Conservation (phyloP, 2,888 invertebrate species). For the Lithophane leautieri region DNA sequence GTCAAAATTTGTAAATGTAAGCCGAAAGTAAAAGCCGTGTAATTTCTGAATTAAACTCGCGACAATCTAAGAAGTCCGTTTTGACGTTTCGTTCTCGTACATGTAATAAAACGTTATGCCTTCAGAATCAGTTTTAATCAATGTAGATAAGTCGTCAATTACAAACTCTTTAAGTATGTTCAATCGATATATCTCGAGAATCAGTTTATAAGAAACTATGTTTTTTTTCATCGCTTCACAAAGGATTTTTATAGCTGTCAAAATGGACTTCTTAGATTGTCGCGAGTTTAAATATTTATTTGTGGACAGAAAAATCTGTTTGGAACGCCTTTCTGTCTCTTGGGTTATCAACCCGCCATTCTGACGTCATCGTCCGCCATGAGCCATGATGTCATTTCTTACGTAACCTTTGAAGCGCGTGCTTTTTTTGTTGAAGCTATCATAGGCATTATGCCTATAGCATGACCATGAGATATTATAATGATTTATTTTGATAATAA, state of each 20-base stretch:
- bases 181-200: no score
- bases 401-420: constrained; percentile 55
- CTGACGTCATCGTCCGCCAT: constrained; percentile 63
- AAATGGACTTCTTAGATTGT: no score
- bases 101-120: no score
- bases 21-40: constrained; percentile 25
- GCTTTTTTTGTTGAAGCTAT: constrained; percentile 23
- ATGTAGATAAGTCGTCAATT: no score
- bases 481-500: constrained; percentile 13
- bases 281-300: constrained; percentile 26
- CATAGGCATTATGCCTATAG: constrained; percentile 22
- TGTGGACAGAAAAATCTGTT: constrained; percentile 47
- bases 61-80: no score
- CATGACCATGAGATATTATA: constrained; percentile 52
- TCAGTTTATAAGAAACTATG: no score
- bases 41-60: constrained; percentile 24
- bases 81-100: no score
- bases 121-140: no score
- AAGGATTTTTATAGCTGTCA: no score
- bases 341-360: constrained; percentile 67
- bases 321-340: constrained; percentile 16
- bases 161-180: no score
- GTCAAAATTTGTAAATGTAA: constrained; percentile 41
- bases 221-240: no score
- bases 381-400: constrained; percentile 62